A percentile compares a stretch with the other conserved stretches of the same genome.
Conservation (phyloP, 2,113 vertebrate genomes). For the Hipposideros armiger region DNA sequence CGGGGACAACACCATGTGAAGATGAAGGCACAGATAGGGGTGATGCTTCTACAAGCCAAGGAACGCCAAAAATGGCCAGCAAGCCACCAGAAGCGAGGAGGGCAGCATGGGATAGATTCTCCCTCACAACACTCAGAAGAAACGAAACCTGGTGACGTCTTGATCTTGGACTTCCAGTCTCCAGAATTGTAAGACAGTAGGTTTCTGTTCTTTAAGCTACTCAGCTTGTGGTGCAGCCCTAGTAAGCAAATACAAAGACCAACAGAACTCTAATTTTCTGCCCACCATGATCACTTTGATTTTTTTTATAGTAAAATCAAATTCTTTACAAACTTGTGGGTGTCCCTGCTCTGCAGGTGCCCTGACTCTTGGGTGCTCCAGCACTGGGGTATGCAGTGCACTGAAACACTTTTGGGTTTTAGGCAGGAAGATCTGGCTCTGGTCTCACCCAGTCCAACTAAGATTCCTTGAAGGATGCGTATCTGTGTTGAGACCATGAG, state of each 20-base stretch:
- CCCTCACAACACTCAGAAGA: not conserved
- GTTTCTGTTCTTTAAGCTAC: not conserved
- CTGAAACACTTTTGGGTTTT: not conserved
- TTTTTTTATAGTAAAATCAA: not conserved
- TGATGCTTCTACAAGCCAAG: not conserved
- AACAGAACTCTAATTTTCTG: not conserved
- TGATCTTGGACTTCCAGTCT: not conserved
- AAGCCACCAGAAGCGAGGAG: not conserved
- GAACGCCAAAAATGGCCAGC: fast-evolving
- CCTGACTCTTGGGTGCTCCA: not conserved
- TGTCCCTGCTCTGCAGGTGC: not conserved
- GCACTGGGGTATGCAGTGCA: not conserved
- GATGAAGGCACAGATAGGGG: not conserved
- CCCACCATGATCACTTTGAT: not conserved
- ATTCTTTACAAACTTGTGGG: not conserved
- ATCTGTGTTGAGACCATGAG: not conserved
- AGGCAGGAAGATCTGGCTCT: not conserved
- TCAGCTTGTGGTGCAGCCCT: not conserved
- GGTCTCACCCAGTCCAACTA: not conserved
- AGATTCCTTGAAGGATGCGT: fast-evolving
- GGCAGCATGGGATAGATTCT: not conserved
- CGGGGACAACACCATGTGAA: not conserved
- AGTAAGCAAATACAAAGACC: not conserved
- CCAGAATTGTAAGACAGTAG: not conserved
- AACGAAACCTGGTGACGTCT: not conserved